These are phyloP conservation scores for Dasypus novemcinctus DNA, from an alignment of 2,113 vertebrate genomes.

Conservation along the genomic window DNA sequence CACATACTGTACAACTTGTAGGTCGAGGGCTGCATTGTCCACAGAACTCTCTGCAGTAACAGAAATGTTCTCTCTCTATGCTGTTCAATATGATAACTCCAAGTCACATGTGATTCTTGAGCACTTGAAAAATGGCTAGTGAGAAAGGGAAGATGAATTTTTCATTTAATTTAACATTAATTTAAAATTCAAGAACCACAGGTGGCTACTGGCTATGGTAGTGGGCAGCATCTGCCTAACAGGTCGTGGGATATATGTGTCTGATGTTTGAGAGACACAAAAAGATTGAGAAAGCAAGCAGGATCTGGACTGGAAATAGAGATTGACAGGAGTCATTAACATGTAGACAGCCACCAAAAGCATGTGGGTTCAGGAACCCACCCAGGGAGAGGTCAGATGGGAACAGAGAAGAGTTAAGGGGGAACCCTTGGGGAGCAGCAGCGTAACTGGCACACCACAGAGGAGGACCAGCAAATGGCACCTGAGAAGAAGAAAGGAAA, in stretches of 20 bases:
- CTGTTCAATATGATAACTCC: neutral
- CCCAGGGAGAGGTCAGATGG: neutral
- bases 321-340: neutral
- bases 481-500: neutral
- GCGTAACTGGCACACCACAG: neutral
- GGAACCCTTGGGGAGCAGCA: neutral
- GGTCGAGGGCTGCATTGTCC: neutral
- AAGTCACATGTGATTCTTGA: neutral
- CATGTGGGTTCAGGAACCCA: rapidly evolving
- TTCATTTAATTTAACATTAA: neutral
- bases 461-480: neutral
- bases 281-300: neutral
- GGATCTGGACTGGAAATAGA: neutral
- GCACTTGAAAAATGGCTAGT: neutral
- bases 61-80: neutral
- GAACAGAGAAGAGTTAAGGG: neutral
- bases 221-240: neutral
- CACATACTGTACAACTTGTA: neutral
- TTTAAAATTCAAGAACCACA: neutral
- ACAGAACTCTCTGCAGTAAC: neutral
- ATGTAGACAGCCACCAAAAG: neutral
- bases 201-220: neutral
- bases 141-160: too few species aligned
- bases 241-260: neutral
- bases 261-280: neutral